Conservation (phyloP, 2,888 invertebrate genomes). For the Thymelicus lineola region DNA sequence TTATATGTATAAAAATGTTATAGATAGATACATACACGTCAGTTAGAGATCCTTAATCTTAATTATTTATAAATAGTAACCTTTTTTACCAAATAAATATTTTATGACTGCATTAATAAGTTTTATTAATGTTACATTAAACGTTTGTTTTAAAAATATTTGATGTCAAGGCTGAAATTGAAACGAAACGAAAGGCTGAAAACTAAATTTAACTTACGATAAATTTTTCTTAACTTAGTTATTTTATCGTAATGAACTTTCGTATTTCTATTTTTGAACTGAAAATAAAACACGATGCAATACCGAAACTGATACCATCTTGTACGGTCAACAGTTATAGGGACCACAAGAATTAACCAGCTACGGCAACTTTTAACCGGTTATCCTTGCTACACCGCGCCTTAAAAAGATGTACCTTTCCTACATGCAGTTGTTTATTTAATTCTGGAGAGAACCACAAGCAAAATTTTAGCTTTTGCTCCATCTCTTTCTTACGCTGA, state of each 20-base stretch:
- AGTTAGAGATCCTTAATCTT: slow-evolving; percentile 51
- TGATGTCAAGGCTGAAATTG: not conserved
- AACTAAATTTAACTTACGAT: not conserved
- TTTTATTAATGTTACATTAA: slow-evolving; percentile 35
- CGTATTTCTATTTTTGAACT: slow-evolving; percentile 26
- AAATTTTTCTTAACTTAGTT: not conserved
- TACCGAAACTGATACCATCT: slow-evolving; percentile 36
- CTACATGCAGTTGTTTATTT: slow-evolving; percentile 28
- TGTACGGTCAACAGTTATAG: slow-evolving; percentile 35
- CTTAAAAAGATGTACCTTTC: slow-evolving; percentile 29
- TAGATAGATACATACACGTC: slow-evolving; percentile 48
- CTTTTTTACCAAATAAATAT: no score
- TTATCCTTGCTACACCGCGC: slow-evolving; percentile 60
- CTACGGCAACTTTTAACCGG: slow-evolving; percentile 52
- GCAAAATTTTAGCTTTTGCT: slow-evolving; percentile 1
- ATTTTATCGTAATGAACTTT: slow-evolving; percentile 7
- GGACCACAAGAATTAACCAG: slow-evolving; percentile 25
- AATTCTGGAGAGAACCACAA: slow-evolving; percentile 10
- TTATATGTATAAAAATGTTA: slow-evolving; percentile 28
- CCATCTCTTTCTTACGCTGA: not conserved
- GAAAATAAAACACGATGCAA: slow-evolving; percentile 29
- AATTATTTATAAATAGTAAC: slow-evolving; percentile 50
- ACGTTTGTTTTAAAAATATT: slow-evolving; percentile 51
- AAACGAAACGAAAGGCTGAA: no score
- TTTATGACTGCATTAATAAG: no score